Evolutionary conservation across 2,113 vertebrate genomes (phyloP).

Genomic region (Pluvianellus socialis): DNA sequence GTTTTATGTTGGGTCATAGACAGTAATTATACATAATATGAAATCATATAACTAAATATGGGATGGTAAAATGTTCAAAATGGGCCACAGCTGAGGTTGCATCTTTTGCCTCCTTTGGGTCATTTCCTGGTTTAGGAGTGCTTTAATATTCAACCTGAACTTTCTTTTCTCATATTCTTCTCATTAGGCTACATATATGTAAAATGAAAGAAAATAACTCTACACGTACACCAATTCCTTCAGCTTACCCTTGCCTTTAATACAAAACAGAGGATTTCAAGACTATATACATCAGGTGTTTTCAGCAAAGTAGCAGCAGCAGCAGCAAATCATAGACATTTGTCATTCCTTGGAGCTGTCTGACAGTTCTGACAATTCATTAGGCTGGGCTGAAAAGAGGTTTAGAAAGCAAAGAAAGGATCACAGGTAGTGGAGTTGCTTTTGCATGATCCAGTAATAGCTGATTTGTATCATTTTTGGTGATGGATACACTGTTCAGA

Average conservation of each 20-base stretch:
- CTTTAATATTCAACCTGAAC: neutral
- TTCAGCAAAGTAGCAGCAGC: constrained; percentile 74
- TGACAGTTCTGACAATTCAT: constrained; percentile 89
- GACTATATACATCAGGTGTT: constrained; percentile 82
- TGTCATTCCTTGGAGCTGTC: constrained; percentile 83
- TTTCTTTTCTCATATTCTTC: neutral
- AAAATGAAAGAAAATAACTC: constrained; percentile 60
- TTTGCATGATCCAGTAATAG: constrained; percentile 80
- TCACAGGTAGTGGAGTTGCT: constrained; percentile 75
- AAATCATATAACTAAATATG: neutral
- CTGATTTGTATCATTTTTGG: constrained; percentile 82
- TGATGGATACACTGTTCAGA: constrained; percentile 79
- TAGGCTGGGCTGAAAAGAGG: constrained; percentile 81
- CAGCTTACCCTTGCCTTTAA: constrained; percentile 75
- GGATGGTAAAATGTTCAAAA: neutral
- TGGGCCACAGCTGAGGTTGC: neutral
- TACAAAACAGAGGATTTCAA: constrained; percentile 73
- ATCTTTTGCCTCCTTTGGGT: neutral
- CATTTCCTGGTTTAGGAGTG: neutral
- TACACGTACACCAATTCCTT: constrained; percentile 66
- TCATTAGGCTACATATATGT: neutral
- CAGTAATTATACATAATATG: neutral
- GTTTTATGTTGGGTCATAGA: neutral
- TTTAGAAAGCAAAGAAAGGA: constrained; percentile 79
- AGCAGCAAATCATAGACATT: constrained; percentile 84